phyloP scores from a whole-genome alignment of 2,888 invertebrate genomes.

The Acrobasis consociella region DNA sequence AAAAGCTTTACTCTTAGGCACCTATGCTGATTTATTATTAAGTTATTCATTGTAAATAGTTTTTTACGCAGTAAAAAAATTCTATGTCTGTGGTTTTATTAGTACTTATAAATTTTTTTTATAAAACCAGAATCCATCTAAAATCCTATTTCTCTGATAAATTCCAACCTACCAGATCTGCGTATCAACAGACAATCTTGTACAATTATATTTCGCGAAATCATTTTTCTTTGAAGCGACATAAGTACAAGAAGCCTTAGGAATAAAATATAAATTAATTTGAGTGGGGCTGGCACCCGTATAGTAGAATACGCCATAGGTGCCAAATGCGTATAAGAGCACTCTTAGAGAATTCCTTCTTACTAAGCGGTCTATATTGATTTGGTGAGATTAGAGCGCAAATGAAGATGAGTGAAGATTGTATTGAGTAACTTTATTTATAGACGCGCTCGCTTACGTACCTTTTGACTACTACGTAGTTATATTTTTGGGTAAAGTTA shows the following conservation, averaged over 20 bases:
- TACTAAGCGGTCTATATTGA: not conserved
- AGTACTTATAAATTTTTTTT: no score
- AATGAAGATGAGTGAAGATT: not conserved
- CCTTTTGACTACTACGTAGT: no score
- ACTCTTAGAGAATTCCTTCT: not conserved
- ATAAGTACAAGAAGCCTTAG: not conserved
- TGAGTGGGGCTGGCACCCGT: not conserved
- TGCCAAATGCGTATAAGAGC: not conserved
- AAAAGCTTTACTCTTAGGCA: no score
- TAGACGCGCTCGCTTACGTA: no score
- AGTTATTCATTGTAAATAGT: no score
- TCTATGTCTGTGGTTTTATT: no score
- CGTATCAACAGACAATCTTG: not conserved
- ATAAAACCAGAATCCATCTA: not conserved
- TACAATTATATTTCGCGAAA: not conserved
- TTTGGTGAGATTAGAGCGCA: not conserved
- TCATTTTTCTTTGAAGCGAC: not conserved
- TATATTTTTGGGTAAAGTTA: no score
- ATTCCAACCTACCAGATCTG: not conserved
- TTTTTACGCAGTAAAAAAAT: no score
- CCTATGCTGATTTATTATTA: no score
- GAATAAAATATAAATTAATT: constrained; percentile 1
- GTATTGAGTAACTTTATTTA: not conserved
- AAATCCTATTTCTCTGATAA: not conserved
- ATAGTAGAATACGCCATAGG: not conserved